Conservation (phyloP, 64 coral and sea anemone genomes). For the Anthopleura sola region DNA sequence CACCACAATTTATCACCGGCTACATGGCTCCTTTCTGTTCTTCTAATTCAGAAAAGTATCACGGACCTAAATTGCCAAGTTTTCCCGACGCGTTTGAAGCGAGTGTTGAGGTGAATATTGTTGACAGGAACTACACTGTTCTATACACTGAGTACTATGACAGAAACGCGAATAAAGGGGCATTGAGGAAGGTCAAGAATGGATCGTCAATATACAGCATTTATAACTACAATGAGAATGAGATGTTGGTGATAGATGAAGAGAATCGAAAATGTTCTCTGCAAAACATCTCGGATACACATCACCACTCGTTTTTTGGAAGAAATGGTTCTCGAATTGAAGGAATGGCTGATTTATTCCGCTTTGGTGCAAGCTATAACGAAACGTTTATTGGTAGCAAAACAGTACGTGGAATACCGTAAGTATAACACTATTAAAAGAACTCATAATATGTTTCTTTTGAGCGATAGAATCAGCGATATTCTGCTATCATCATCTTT, state of each 20-base stretch:
- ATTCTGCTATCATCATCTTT: not conserved
- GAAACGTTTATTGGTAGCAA: slow-evolving; percentile 61
- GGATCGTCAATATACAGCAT: slow-evolving; percentile 31
- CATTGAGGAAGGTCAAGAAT: not conserved
- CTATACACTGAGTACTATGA: slow-evolving; percentile 56
- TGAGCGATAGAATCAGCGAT: not conserved
- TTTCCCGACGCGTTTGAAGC: slow-evolving; percentile 56
- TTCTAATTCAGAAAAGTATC: not conserved
- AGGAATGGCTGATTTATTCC: slow-evolving; percentile 63
- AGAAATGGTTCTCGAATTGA: slow-evolving; percentile 49
- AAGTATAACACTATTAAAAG: not conserved
- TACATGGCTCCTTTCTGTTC: slow-evolving; percentile 4
- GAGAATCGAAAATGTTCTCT: slow-evolving; percentile 30
- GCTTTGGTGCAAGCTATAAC: slow-evolving; percentile 62
- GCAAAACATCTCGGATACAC: not conserved
- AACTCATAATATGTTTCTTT: not conserved
- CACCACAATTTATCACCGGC: not conserved
- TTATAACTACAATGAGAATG: slow-evolving; percentile 67
- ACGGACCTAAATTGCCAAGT: slow-evolving; percentile 36
- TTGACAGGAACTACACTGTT: slow-evolving; percentile 53
- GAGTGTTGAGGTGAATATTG: slow-evolving; percentile 46
- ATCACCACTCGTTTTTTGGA: slow-evolving; percentile 33
- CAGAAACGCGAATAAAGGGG: slow-evolving; percentile 39
- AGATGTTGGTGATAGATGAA: slow-evolving; percentile 34
- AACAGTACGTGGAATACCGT: slow-evolving; percentile 68